These are phyloP conservation scores for Adela reaumurella DNA, from an alignment of 2,888 invertebrate species.

Conservation along the genomic window DNA sequence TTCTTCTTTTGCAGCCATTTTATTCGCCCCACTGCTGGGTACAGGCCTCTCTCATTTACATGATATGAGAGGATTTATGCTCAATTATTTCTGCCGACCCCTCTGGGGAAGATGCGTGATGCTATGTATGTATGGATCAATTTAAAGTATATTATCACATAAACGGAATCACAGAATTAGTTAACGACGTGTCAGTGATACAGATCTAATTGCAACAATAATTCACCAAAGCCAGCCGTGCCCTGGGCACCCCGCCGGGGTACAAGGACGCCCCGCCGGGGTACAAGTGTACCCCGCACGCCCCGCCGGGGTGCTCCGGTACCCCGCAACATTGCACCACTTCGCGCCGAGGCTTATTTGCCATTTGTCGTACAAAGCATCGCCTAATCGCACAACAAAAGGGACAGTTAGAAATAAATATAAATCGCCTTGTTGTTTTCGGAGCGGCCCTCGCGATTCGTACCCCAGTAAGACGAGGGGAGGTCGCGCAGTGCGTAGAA, in stretches of 20 bases:
- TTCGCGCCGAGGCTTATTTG: slow-evolving; percentile 7
- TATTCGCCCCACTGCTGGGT: too few species aligned
- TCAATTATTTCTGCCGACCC: too few species aligned
- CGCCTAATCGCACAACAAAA: slow-evolving; percentile 50
- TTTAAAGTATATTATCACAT: too few species aligned
- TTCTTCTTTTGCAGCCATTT: too few species aligned
- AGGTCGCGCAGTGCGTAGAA: slow-evolving; percentile 4
- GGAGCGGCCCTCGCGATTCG: slow-evolving; percentile 26
- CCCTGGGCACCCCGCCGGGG: neutral
- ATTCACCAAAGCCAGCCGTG: neutral
- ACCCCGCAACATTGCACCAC: neutral
- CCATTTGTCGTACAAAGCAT: slow-evolving; percentile 30
- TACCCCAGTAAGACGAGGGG: slow-evolving; percentile 14
- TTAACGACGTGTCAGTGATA: too few species aligned
- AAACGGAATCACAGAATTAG: too few species aligned
- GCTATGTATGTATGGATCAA: too few species aligned
- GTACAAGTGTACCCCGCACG: neutral
- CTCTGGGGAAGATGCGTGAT: too few species aligned
- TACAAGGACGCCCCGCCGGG: neutral
- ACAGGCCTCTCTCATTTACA: too few species aligned
- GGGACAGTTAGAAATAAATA: slow-evolving; percentile 48
- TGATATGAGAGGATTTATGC: too few species aligned
- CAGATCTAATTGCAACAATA: neutral
- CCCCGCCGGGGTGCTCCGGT: neutral
- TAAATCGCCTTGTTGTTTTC: slow-evolving; percentile 50